Base-by-base conservation (phyloP, 2,113 vertebrate species). In the Mustelus asterias region DNA sequence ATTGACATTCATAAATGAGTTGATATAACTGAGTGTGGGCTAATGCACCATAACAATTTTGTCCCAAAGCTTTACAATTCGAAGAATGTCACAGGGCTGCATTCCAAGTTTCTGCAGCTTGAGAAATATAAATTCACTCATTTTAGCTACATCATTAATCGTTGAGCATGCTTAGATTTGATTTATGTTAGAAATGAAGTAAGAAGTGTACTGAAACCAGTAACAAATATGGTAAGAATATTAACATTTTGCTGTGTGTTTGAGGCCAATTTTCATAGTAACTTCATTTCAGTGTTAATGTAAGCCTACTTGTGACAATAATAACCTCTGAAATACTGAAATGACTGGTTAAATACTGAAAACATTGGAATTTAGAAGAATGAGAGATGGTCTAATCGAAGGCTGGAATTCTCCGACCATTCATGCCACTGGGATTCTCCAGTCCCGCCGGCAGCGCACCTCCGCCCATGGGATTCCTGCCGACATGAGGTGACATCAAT, bases 31-130 rank as follows among this genome's bases (percentile, higher is more conserved):
- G 29, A n/a, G 37, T 22, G 89, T 63, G 8, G 37, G 58, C 65
- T 63, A 83, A 18, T 83, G 37, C 78, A 83, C 78, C 78, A 65
- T 92, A 92, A 92, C 20, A 63, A 92, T n/a, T 92, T 92, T 63
- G 24, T n/a, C 16, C 26, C 13, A 63, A 14, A 1, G 8, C 89
- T 92, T 37, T 92, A 92, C 33, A 92, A 63, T 63, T 92, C 65
- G 58, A 63, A 92, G 58, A 20, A 65, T 65, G 29, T 92, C 18
- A 1, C 78, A 83, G 63, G 89, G 58, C 89, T 65, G 60, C 37
- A n/a, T 37, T n/a, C 89, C 18, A 92, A n/a, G 29, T 37, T 92
- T 65, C 18, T 92, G 86, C 10, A 89, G 48, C 11, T 89, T 65
- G 89, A 63, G 13, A 92, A 92, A 65, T 60, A 20, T 92, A 92